Conservation (phyloP, 2,888 invertebrate species). For the Epistrophe eligans region DNA sequence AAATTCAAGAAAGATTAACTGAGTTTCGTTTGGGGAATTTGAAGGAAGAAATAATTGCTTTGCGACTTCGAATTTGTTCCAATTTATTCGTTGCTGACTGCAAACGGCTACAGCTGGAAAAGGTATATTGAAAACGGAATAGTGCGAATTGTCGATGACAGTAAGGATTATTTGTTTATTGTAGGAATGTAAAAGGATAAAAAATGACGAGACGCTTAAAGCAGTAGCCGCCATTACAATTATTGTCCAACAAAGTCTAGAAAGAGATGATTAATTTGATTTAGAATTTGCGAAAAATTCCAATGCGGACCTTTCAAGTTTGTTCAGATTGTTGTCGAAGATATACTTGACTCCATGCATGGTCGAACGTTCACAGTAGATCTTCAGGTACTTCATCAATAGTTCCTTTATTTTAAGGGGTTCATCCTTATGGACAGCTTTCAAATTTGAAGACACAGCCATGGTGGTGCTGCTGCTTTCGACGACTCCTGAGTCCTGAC, state of each 20-base stretch:
- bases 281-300: background rate
- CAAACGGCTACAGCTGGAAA: constrained; percentile 82
- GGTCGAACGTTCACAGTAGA: constrained; percentile 81
- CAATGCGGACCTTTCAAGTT: constrained; percentile 79
- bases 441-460: constrained; percentile 29
- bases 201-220: constrained; percentile 78
- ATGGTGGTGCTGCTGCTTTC: constrained; percentile 14
- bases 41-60: constrained; percentile 79
- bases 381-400: constrained; percentile 78
- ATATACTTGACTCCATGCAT: constrained; percentile 82
- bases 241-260: constrained; percentile 80
- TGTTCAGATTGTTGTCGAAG: constrained; percentile 79
- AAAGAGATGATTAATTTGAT: background rate
- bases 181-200: constrained; percentile 79
- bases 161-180: constrained; percentile 80
- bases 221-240: constrained; percentile 79
- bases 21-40: constrained; percentile 77
- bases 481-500: background rate
- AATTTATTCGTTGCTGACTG: constrained; percentile 81
- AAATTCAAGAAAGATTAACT: constrained; percentile 78
- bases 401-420: constrained; percentile 74
- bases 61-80: constrained; percentile 80
- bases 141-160: constrained; percentile 82
- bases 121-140: constrained; percentile 80
- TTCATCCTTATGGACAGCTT: background rate